Percentiles rank a stretch among this genome's conserved stretches.
Conservation (phyloP, 2,113 vertebrate species). For the Odontophorus gujanensis region DNA sequence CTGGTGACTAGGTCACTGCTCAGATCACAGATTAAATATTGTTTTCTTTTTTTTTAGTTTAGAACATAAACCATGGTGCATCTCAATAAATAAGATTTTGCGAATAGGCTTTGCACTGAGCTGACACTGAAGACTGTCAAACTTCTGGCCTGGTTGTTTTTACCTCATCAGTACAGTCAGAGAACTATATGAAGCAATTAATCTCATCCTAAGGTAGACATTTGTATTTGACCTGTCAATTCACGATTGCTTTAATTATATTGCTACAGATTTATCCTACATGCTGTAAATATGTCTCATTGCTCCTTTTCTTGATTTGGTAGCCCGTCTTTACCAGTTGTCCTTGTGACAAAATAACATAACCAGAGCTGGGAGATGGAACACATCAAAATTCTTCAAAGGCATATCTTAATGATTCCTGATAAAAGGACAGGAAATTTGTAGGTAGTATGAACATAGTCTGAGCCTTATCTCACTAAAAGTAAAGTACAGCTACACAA, state of each 20-base stretch:
- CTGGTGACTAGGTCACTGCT: slow-evolving; percentile 1
- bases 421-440: neutral
- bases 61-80: neutral
- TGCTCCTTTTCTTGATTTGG: slow-evolving; percentile 24
- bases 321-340: neutral
- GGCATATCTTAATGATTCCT: neutral
- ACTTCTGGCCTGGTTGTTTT: neutral
- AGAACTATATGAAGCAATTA: neutral
- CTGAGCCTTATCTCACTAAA: neutral
- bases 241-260: slow-evolving; percentile 1
- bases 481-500: neutral
- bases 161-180: neutral
- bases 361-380: neutral
- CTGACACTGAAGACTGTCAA: neutral
- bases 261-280: slow-evolving; percentile 17
- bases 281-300: neutral
- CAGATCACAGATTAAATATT: neutral
- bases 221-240: slow-evolving; percentile 2
- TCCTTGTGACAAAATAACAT: neutral
- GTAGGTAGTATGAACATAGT: neutral
- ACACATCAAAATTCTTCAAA: neutral
- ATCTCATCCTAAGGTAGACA: slow-evolving; percentile 17
- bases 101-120: neutral
- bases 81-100: neutral
- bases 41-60: neutral